Evolutionary conservation across 1,140 invertebrate genomes (phyloP).

Genomic region (Colletes latitarsis): DNA sequence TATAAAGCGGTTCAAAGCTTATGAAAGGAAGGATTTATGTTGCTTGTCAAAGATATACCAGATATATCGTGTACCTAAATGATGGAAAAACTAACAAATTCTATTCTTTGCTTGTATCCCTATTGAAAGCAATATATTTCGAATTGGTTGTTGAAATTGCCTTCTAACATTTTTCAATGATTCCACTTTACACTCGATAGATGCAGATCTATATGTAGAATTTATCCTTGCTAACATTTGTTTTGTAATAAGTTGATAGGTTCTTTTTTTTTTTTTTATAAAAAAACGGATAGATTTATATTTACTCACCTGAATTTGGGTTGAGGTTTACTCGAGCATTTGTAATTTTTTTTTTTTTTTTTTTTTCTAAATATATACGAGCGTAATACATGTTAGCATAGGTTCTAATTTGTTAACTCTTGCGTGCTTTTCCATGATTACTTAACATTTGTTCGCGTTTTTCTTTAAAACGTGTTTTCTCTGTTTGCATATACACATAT

Average conservation of each 20-base stretch:
- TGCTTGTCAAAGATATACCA: neutral
- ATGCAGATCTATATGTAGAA: constrained; percentile 54
- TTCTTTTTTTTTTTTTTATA: constrained; percentile 36
- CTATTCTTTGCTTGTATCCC: neutral
- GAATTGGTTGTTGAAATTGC: neutral
- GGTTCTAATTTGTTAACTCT: constrained; percentile 43
- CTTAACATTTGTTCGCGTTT: constrained; percentile 8
- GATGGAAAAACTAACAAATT: no score
- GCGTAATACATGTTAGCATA: constrained; percentile 45
- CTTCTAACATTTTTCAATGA: neutral
- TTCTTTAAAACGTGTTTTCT: constrained; percentile 18
- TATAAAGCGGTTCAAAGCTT: constrained; percentile 44
- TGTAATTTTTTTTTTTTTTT: constrained; percentile 29
- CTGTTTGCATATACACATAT: neutral
- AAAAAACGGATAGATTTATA: constrained; percentile 76
- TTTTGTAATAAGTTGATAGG: constrained; percentile 42
- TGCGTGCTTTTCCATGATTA: constrained; percentile 48
- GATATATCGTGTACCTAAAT: constrained; percentile 10
- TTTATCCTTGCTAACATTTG: constrained; percentile 41
- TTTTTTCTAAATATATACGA: constrained; percentile 56
- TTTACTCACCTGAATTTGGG: constrained; percentile 77
- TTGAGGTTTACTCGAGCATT: constrained; percentile 77
- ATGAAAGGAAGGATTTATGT: neutral
- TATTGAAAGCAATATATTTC: constrained; percentile 11
- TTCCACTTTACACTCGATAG: constrained; percentile 63